phyloP scores from a whole-genome alignment of 2,888 invertebrate genomes.

The Rhamnusium bicolor region DNA sequence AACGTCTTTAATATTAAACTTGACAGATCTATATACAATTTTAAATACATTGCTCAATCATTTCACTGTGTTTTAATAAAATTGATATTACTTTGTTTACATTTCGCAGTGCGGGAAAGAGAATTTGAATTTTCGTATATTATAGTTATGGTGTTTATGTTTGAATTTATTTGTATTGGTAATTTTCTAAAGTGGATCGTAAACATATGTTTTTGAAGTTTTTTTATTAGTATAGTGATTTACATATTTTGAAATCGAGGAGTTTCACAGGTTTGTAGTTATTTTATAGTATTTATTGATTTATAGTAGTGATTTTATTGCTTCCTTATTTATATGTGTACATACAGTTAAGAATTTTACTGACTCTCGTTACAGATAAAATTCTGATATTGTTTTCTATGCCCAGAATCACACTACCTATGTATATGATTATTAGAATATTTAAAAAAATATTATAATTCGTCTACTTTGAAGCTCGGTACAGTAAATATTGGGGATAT shows the following conservation, averaged over 20 bases:
- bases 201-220: not conserved
- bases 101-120: not conserved
- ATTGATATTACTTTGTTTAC: constrained; percentile 10
- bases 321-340: not conserved
- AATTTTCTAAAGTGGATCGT: constrained; percentile 17
- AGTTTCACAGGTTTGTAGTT: not conserved
- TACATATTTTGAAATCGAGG: not conserved
- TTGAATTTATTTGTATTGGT: not conserved
- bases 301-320: not conserved
- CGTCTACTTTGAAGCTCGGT: too few species aligned
- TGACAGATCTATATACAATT: not conserved
- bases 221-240: not conserved
- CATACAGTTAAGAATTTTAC: too few species aligned
- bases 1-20: not conserved
- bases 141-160: constrained; percentile 11
- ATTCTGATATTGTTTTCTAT: too few species aligned
- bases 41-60: not conserved
- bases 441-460: too few species aligned
- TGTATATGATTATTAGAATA: too few species aligned
- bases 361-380: too few species aligned
- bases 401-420: too few species aligned
- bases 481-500: too few species aligned
- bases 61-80: not conserved
- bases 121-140: not conserved
- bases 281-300: not conserved